Percentiles rank a stretch among this genome's conserved stretches.
Conservation (phyloP, 2,888 invertebrate species). For the Eilema sororculum region DNA sequence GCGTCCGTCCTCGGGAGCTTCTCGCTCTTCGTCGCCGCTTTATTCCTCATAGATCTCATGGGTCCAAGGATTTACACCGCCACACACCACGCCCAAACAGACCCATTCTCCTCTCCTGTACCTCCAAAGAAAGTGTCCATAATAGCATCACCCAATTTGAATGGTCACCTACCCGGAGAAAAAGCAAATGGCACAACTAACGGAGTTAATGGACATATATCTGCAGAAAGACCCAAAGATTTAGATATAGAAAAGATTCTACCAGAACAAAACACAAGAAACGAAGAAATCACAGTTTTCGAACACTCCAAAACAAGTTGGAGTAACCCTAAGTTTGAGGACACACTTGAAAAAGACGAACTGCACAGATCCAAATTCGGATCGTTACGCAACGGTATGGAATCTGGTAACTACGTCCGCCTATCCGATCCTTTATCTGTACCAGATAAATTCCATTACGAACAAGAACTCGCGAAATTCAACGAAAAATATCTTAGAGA, state of each 20-base stretch:
- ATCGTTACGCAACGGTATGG: conserved; percentile 76
- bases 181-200: conserved; percentile 42
- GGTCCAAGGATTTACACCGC: conserved; percentile 84
- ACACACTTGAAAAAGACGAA: conserved; percentile 65
- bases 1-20: conserved; percentile 90
- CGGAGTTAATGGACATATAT: conserved; percentile 57
- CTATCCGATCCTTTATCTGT: conserved; percentile 77
- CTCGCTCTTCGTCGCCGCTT: conserved; percentile 89
- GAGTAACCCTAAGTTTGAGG: conserved; percentile 63
- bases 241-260: conserved; percentile 69
- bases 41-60: conserved; percentile 90
- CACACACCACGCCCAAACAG: conserved; percentile 78
- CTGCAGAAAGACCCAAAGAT: conserved; percentile 74
- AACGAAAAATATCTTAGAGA: conserved; percentile 80
- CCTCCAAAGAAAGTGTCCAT: conserved; percentile 51
- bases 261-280: conserved; percentile 57
- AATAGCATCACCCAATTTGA: conserved; percentile 40
- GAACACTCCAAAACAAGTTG: conserved; percentile 65
- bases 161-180: conserved; percentile 48
- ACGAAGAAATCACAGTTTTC: conserved; percentile 63
- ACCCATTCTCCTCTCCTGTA: conserved; percentile 62
- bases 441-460: conserved; percentile 76
- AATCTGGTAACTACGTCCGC: conserved; percentile 76
- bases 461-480: conserved; percentile 79
- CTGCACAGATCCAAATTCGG: conserved; percentile 81